Evolutionary conservation across 2,888 invertebrate species (phyloP), one percentile per base, ranked within the genome.

Genomic region (Meteorus cinctellus): DNA sequence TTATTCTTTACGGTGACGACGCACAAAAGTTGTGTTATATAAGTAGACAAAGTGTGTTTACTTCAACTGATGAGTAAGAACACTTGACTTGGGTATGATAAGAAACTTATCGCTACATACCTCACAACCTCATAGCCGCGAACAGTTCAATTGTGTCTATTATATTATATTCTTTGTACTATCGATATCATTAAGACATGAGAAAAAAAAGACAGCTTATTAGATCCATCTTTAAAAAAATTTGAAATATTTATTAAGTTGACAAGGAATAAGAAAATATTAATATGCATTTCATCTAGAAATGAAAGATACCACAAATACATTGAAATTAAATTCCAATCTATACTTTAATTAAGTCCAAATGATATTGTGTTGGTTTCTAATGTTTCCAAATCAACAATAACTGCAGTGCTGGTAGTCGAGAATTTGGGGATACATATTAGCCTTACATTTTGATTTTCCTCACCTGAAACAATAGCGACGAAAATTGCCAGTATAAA

Each of bases 351-450:
- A 66, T 76, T 77, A 84, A 74, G 79, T 83, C 88, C 90, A 89
- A 95, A 95, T 68, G 89, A 91, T 86, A 95, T 91, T 80, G 92
- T 92, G 74, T 91, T 91, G 87, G 95, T 95, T 82, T 96, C 94
- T 74, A 97, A 91, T 76, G 93, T 95, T 72, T 92, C 91, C 79
- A 97, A 91, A 91, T 97, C 96, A 10, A 98, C 92, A 62, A 97
- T 87, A n/a, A 94, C 96, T 76, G 94, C 93, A 59, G 94, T 93
- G 81, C 93, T 92, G 0, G 95, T 93, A 76, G 91, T 91, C 77
- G 92, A 92, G 90, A 98, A 98, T 84, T 93, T 93, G 19, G 98
- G 98, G 75, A 98, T 90, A 82, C 95, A 94, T 55, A 97, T 92
- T 27, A 97, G 89, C 77, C 96, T 91, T 2, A 95, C 93, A 75